Evolutionary conservation across 2,888 invertebrate genomes (phyloP), one percentile per base, ranked within the genome.

Genomic region (Therioaphis trifolii): DNA sequence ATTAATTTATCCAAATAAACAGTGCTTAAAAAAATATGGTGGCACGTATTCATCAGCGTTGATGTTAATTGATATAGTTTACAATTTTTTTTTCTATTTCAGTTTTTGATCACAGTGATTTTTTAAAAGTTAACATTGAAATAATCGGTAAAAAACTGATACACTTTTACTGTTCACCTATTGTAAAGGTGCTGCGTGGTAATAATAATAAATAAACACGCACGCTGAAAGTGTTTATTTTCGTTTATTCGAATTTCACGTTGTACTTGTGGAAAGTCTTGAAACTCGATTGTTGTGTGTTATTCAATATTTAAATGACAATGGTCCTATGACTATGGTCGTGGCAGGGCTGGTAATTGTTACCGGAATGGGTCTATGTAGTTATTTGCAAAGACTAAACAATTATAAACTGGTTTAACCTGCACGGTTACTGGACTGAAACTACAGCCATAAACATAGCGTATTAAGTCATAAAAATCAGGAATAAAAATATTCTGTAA

Each of bases 271-370:
- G 12, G n/a, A 52, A 29, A 21, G 52, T 72, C 5, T 72, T 72
- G 72, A 21, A 55, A 72, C 72, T 52, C 18, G 49, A 72, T 14
- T 52, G 15, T 52, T 49, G 14, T 29, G 15, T 52, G 72, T 72
- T 15, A 52, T 72, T 72, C 52, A 55, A 55, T 55, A 72, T 72
- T 72, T 55, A 52, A 52, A 72, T 52, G 52, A 21, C 29, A 55
- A 72, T 14, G 72, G 14, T 55, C 49, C 18, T 40, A 43, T 7
- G 21, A n/a, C 11, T 18, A 27, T 12, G 12, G 7, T 5, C 35
- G 35, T 7, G 49, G 49, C 49, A n/a, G n/a, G 49, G 49, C 49
- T n/a, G 52, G n/a, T n/a, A 1, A 24, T 58, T 24, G 58, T 58
- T 35, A 52, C 52, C 52, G 14, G 35, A 52, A 52, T 29, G 14